Evolutionary conservation across 1,140 invertebrate species (phyloP), one percentile per base, ranked within the genome.

Genomic region (Chironomus striatipennis): DNA sequence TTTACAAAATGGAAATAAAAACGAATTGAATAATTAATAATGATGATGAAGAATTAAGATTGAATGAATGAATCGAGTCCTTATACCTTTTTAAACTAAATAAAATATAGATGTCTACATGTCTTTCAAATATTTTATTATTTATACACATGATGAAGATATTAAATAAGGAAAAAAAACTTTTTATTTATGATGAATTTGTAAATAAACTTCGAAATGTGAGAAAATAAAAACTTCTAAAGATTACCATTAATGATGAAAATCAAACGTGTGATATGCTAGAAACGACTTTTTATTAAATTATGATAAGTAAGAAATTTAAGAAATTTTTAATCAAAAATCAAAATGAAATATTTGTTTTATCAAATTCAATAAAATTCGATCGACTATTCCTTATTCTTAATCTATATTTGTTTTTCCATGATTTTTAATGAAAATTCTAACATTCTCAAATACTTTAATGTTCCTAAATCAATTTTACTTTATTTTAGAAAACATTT

Each of bases 201-300:
- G 47, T 57, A 57, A 57, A 57, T 57, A 57, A 57, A n/a, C 24
- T 34, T 34, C 24, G 24, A 34, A 57, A 12, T 57, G 12, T 57
- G 9, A 57, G 12, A 15, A 12, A 57, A n/a, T 12, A 57, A 47
- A 47, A 47, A 47, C 7, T 47, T 47, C 15, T 47, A 15, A 47
- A 47, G 47, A 57, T 57, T 57, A 57, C 47, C 47, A 57, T 57
- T 57, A 57, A 57, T 15, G 47, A 57, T 57, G n/a, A 57, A 57
- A 70, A 70, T 70, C 65, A 70, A 70, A 70, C n/a, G 65, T 70
- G 65, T 70, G 65, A 70, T 70, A 70, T 70, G 65, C 47, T 57
- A 57, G 47, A 57, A 57, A 57, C 47, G 47, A 57, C 47, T 57
- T 57, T 57, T 57, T 57, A 57, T n/a, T n/a, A 57, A 15, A 57